These are phyloP conservation scores for Corythucha ciliata DNA, from an alignment of 2,888 invertebrate genomes.

Conservation along the genomic window DNA sequence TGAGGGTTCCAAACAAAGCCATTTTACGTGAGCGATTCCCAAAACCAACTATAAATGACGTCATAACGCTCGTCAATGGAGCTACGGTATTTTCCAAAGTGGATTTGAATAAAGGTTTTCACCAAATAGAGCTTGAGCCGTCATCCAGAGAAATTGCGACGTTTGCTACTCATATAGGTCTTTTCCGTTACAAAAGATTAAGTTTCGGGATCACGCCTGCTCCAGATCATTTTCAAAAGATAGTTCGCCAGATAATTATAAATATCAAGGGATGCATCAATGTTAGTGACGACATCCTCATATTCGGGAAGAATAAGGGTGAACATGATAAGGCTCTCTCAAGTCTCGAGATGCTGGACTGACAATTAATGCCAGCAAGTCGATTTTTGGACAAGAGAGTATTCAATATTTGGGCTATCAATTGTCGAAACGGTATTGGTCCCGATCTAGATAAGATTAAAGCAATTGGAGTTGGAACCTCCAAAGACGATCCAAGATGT, in stretches of 20 bases:
- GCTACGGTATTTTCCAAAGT: slow-evolving; percentile 37
- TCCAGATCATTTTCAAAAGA: slow-evolving; percentile 42
- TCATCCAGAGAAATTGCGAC: slow-evolving; percentile 39
- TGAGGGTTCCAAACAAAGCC: slow-evolving; percentile 10
- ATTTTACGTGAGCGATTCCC: background rate
- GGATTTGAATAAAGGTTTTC: slow-evolving; percentile 40
- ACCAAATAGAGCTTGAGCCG: slow-evolving; percentile 39
- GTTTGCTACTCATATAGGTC: slow-evolving; percentile 39
- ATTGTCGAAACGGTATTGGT: slow-evolving; percentile 26
- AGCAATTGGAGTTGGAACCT: slow-evolving; percentile 22
- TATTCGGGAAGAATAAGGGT: slow-evolving; percentile 35
- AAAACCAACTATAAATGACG: background rate
- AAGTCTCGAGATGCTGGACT: slow-evolving; percentile 32
- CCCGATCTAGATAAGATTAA: slow-evolving; percentile 27
- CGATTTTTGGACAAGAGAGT: slow-evolving; percentile 36
- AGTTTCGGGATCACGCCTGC: slow-evolving; percentile 34
- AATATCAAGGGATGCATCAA: slow-evolving; percentile 39
- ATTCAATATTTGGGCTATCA: slow-evolving; percentile 38
- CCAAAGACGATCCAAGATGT: slow-evolving; percentile 22
- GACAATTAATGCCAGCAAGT: slow-evolving; percentile 27
- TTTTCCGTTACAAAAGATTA: background rate
- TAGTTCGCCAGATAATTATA: slow-evolving; percentile 38
- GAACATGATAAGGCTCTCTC: slow-evolving; percentile 38
- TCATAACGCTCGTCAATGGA: background rate
- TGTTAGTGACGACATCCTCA: slow-evolving; percentile 41